These are phyloP conservation scores for Chauna torquata DNA, from an alignment of 2,113 vertebrate genomes.

Conservation along the genomic window DNA sequence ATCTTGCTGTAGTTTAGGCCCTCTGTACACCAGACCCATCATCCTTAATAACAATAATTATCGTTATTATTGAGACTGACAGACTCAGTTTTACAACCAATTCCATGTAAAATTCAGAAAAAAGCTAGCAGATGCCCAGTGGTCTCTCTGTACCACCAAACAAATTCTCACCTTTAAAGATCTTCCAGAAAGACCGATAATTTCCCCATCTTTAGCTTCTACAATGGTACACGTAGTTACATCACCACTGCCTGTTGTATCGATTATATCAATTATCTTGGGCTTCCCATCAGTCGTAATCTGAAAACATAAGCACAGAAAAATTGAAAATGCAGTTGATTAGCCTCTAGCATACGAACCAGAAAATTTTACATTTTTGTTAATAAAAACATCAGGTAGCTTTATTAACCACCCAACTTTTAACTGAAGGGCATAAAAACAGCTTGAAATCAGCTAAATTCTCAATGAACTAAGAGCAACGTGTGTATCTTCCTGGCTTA, in stretches of 20 bases:
- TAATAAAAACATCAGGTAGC: not conserved
- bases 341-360: not conserved
- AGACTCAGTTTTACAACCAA: not conserved
- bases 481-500: not conserved
- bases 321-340: not conserved
- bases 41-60: not conserved
- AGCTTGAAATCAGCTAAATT: not conserved
- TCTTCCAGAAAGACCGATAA: constrained; percentile 90
- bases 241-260: constrained; percentile 97
- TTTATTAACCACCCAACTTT: not conserved
- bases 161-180: constrained; percentile 82
- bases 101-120: not conserved
- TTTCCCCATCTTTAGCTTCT: constrained; percentile 89
- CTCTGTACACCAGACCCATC: not conserved
- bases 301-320: constrained; percentile 69
- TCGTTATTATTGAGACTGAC: too few species aligned
- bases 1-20: not conserved
- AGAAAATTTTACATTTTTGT: not conserved
- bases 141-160: not conserved
- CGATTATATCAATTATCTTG: constrained; percentile 97
- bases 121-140: not conserved
- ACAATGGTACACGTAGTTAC: constrained; percentile 88
- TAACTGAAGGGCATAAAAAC: not conserved
- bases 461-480: not conserved
- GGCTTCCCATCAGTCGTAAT: constrained; percentile 94